Evolutionary conservation across 1,140 invertebrate species (phyloP).

Genomic region (Planococcus citri): DNA sequence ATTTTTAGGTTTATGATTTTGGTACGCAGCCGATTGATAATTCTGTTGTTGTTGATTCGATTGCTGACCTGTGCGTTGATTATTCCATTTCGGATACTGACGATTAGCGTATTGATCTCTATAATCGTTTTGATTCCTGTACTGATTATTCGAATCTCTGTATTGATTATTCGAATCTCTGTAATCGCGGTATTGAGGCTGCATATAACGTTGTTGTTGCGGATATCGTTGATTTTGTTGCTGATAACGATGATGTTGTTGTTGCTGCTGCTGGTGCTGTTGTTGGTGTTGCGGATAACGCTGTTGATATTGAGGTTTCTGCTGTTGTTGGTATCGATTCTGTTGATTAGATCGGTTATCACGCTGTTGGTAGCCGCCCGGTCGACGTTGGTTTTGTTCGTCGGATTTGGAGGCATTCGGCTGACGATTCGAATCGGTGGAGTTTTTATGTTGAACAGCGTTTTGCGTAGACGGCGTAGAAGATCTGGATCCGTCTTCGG

Average conservation of each 20-base stretch:
- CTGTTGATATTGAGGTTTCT: constrained; percentile 19
- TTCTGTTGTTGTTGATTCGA: constrained; percentile 6
- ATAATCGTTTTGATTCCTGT: constrained; percentile 38
- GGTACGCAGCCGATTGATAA: constrained; percentile 18
- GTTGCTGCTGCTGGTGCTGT: constrained; percentile 7
- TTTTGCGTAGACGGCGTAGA: constrained; percentile 24
- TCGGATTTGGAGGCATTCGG: constrained; percentile 21
- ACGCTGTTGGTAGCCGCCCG: constrained; percentile 17
- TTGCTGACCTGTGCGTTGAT: background rate
- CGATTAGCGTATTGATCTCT: background rate
- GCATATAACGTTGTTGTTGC: constrained; percentile 33
- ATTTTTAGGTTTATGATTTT: constrained; percentile 39
- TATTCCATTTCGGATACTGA: background rate
- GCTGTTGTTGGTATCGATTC: constrained; percentile 36
- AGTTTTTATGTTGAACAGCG: constrained; percentile 6
- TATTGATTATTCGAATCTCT: constrained; percentile 35
- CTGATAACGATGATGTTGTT: constrained; percentile 34
- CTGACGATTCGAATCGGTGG: background rate
- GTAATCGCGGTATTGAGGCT: constrained; percentile 10
- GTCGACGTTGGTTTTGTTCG: constrained; percentile 20
- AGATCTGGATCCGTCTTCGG: constrained; percentile 22
- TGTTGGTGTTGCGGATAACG: background rate
- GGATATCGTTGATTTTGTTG: constrained; percentile 25
- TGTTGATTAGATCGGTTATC: constrained; percentile 31
- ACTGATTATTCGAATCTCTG: constrained; percentile 28